Base-by-base conservation (phyloP, 2,113 vertebrate genomes). In the Ctenodactylus gundi region DNA sequence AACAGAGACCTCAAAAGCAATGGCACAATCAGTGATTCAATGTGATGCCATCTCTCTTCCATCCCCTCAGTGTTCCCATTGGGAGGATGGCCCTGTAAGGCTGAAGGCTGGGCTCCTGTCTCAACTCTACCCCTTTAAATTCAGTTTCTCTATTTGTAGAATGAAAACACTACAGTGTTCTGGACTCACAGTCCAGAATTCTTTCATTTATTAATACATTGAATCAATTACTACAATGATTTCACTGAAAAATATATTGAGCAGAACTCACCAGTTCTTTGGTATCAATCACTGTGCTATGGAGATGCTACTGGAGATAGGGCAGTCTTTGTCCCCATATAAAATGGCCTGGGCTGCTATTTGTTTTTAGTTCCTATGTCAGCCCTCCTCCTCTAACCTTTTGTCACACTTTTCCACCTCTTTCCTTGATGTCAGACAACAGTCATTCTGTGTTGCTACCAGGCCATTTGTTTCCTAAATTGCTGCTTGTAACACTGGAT, bases 391-490 rank as follows among this genome's bases (percentile, higher is more conserved):
- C n/a, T 1, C 18, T 14, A 3, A 13, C 75, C 89, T n/a, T 72
- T 31, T 86, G 41, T 67, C 77, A 60, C 21, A 46, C 21, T 70
- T 86, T 89, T 44, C 88, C 17, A 13, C 17, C 41, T 72, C 27
- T 57, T 46, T 68, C 41, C 41, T 94, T 85, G 68, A 51, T 27
- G 12, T 81, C 29, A 78, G 67, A 62, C 8, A 23, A 15, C 44
- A 20, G n/a, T 34, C 46, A 20, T 68, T 70, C 85, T 46, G 72
- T 34, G 21, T 25, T 51, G 73, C 57, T 78, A 13, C 39, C 77
- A 31, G 68, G 51, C 57, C 27, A 44, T 68, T 17, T 92, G 3
- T 68, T 65, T 92, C 92, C 76, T 95, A 96, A 84, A 94, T 80
- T 51, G 76, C 76, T 84, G 57, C 76, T 84, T 90, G 76, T 21